Conservation (phyloP, 2,888 invertebrate genomes). For the Branchellion lobata region DNA sequence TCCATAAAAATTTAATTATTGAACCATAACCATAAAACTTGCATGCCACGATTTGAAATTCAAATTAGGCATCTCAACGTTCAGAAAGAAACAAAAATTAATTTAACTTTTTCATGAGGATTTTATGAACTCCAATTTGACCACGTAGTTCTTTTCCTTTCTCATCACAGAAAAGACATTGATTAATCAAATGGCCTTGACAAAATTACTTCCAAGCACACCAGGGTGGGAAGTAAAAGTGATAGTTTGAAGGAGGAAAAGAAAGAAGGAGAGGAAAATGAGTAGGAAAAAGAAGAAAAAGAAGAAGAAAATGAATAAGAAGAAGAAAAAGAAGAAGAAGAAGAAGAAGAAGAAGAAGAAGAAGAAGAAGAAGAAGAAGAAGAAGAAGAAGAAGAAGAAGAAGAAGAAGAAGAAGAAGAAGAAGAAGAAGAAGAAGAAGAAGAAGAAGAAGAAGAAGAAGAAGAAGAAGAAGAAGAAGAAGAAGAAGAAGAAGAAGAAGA, state of each 20-base stretch:
- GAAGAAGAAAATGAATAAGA: neutral
- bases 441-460: neutral
- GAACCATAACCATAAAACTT: too few species aligned
- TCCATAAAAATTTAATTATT: too few species aligned
- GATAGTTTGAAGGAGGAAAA: too few species aligned
- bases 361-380: neutral
- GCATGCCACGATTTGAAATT: too few species aligned
- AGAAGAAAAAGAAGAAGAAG: neutral
- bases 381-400: neutral
- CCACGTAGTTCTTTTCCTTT: too few species aligned
- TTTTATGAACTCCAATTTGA: too few species aligned
- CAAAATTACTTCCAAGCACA: conserved; percentile 65
- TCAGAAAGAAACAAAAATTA: too few species aligned
- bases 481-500: neutral
- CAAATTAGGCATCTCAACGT: too few species aligned
- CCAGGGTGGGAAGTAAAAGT: conserved; percentile 62
- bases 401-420: neutral
- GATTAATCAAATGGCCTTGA: neutral
- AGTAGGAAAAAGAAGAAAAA: neutral
- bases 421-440: neutral
- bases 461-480: neutral
- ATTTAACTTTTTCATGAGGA: too few species aligned
- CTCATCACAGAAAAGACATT: too few species aligned
- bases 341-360: neutral
- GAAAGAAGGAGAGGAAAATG: neutral